These are phyloP conservation scores for Nesoenas mayeri DNA, from an alignment of 2,113 vertebrate genomes.

Conservation along the genomic window DNA sequence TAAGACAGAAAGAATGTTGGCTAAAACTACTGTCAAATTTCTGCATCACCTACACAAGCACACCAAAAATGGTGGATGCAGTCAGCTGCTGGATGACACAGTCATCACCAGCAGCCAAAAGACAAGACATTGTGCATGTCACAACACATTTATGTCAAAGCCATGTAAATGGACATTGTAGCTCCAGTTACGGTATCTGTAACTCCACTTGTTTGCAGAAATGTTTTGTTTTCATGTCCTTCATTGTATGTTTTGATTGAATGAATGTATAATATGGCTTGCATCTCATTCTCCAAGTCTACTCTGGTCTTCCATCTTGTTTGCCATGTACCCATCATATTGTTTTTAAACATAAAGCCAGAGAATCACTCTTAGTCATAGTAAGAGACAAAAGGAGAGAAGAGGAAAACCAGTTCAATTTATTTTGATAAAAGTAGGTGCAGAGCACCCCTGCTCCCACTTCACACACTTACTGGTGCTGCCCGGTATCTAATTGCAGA, in stretches of 20 bases:
- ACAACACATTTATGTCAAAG: neutral
- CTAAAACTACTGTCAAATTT: neutral
- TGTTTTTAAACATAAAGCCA: neutral
- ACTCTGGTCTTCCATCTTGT: neutral
- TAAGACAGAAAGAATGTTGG: neutral
- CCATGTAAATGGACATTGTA: neutral
- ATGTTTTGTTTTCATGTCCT: neutral
- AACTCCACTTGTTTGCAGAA: neutral
- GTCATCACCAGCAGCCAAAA: neutral
- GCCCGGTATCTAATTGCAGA: neutral
- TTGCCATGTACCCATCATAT: neutral
- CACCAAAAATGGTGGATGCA: neutral
- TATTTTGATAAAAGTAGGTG: neutral
- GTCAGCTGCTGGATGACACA: neutral
- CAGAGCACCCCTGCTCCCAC: neutral
- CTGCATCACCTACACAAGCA: neutral
- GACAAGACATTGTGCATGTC: neutral
- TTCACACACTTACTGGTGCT: accelerated
- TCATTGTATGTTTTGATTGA: neutral
- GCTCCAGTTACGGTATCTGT: neutral
- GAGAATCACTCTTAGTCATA: neutral
- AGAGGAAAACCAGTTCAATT: neutral
- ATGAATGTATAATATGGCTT: neutral
- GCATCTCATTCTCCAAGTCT: neutral
- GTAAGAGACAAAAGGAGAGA: neutral